These are phyloP conservation scores for Melanocharis versteri DNA, from an alignment of 2,113 vertebrate species.

Conservation along the genomic window DNA sequence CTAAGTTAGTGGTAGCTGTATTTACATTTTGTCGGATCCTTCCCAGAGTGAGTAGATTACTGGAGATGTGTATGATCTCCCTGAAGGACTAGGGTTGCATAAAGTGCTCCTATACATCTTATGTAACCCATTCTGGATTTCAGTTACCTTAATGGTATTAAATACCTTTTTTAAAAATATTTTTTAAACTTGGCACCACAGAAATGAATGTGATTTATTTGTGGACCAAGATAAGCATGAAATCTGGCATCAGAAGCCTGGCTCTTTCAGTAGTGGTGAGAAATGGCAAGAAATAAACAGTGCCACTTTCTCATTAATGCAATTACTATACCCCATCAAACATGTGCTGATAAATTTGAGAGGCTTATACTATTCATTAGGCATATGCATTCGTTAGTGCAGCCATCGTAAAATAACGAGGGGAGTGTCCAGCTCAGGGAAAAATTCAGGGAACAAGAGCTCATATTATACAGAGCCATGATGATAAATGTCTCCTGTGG, in stretches of 20 bases:
- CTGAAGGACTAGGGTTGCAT: neutral
- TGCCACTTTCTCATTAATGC: neutral
- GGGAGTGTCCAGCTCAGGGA: neutral
- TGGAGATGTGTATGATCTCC: rapidly evolving
- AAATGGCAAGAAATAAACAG: neutral
- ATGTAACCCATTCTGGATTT: neutral
- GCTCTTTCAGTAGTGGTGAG: neutral
- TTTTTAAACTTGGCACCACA: neutral
- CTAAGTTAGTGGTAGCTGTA: neutral
- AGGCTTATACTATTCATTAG: slow-evolving; percentile 14
- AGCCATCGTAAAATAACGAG: slow-evolving; percentile 69
- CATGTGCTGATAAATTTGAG: neutral
- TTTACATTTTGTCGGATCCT: neutral
- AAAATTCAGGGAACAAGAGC: slow-evolving; percentile 65
- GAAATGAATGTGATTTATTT: neutral
- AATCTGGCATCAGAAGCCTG: neutral
- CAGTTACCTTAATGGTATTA: neutral
- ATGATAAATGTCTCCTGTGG: slow-evolving; percentile 74
- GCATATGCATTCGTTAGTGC: slow-evolving; percentile 35
- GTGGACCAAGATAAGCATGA: neutral
- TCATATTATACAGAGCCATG: slow-evolving; percentile 57
- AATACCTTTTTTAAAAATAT: neutral
- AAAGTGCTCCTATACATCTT: neutral
- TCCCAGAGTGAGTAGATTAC: neutral
- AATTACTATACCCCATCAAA: neutral